Conservation (phyloP, 1,140 invertebrate species). For the Parasteatoda tepidariorum region DNA sequence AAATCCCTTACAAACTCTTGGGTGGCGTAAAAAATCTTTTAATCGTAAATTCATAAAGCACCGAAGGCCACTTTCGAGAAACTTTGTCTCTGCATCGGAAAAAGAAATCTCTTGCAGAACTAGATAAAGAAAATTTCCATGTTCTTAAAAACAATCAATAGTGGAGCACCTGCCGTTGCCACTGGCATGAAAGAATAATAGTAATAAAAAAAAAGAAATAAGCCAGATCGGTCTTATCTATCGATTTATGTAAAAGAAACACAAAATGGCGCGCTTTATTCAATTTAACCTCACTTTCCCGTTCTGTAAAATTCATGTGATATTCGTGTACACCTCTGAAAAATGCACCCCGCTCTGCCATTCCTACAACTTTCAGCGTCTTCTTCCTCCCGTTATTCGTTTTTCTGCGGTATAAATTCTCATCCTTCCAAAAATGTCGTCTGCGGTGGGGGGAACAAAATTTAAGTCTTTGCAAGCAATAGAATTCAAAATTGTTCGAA, state of each 20-base stretch:
- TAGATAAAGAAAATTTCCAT: neutral
- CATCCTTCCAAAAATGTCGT: constrained; percentile 10
- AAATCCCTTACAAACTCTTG: too few species aligned
- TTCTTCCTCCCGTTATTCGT: constrained; percentile 1
- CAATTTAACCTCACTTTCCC: constrained; percentile 39
- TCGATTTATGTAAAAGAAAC: constrained; percentile 54
- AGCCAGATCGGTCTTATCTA: neutral
- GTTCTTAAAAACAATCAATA: constrained; percentile 46
- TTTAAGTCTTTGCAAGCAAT: constrained; percentile 4
- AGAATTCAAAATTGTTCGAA: constrained; percentile 12
- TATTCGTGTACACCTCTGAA: neutral
- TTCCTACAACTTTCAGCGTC: neutral
- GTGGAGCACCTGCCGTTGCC: constrained; percentile 44
- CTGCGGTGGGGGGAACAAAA: neutral
- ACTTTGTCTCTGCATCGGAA: neutral
- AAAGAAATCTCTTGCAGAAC: neutral
- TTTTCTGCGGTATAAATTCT: constrained; percentile 22
- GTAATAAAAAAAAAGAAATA: constrained; percentile 16
- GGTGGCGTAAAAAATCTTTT: constrained; percentile 16
- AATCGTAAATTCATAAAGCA: constrained; percentile 48
- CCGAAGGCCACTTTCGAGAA: neutral
- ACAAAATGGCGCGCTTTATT: constrained; percentile 44
- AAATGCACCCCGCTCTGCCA: neutral
- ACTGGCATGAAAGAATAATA: constrained; percentile 20
- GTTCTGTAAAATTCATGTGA: constrained; percentile 47